Percentiles rank a stretch among this genome's conserved stretches.
phyloP scores from a whole-genome alignment of 1,140 invertebrate species.

The Cecropterus lyciades region DNA sequence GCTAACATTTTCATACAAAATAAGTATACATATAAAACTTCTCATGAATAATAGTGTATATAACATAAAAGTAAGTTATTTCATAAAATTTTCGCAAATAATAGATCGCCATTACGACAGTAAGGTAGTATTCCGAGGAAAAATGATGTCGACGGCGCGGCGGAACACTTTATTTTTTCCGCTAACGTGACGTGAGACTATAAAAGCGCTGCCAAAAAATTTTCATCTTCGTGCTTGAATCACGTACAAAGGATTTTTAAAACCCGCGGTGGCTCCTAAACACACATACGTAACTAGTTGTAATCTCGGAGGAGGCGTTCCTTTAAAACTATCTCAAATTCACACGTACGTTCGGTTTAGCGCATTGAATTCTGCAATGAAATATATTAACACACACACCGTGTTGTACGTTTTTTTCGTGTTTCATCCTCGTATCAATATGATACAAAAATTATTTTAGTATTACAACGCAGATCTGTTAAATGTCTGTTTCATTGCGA shows the following conservation, averaged over 20 bases:
- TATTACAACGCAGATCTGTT: no score
- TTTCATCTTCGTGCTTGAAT: constrained; percentile 26
- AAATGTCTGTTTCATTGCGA: no score
- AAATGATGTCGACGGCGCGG: constrained; percentile 11
- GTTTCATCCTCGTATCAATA: no score
- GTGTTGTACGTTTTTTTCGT: no score
- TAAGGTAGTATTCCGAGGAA: background rate
- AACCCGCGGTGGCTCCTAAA: constrained; percentile 14
- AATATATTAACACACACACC: no score
- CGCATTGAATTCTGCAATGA: constrained; percentile 11
- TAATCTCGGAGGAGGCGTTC: constrained; percentile 22
- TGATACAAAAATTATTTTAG: no score
- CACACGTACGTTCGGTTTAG: background rate
- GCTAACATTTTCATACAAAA: background rate
- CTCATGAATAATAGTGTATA: no score
- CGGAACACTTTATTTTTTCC: constrained; percentile 33
- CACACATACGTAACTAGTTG: constrained; percentile 21
- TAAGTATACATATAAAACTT: background rate
- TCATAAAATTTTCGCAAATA: background rate
- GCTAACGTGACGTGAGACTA: constrained; percentile 23
- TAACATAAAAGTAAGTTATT: no score
- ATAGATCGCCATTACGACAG: background rate
- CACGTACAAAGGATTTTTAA: constrained; percentile 35
- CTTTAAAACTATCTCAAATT: constrained; percentile 24
- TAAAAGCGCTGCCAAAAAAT: constrained; percentile 27